Conservation (phyloP, 2,113 vertebrate genomes). For the Hassar affinis region DNA sequence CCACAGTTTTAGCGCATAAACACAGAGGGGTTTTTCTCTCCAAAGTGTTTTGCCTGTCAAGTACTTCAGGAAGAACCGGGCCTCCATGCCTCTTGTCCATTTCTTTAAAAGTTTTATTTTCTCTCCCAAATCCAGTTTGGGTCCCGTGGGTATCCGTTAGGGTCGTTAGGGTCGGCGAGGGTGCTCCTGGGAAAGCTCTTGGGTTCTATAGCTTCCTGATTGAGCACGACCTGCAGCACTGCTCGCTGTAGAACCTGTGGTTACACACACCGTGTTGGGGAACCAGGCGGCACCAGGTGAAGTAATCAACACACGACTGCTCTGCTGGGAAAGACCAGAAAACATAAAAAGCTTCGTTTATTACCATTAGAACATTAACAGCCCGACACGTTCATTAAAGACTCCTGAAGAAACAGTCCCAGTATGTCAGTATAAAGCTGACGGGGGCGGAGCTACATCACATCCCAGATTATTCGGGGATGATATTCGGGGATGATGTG, state of each 20-base stretch:
- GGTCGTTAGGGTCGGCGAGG: slow-evolving; percentile 7
- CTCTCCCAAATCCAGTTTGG: slow-evolving; percentile 34
- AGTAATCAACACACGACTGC: slow-evolving; percentile 83
- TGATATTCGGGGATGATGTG: too few species aligned
- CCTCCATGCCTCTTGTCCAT: slow-evolving; percentile 2
- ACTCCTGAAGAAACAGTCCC: too few species aligned
- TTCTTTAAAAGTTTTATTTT: slow-evolving; percentile 1
- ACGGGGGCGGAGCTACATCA: background rate
- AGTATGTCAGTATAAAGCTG: background rate
- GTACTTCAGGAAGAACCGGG: slow-evolving; percentile 65
- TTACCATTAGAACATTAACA: background rate
- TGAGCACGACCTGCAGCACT: slow-evolving; percentile 92
- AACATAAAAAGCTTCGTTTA: background rate
- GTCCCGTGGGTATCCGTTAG: slow-evolving; percentile 10
- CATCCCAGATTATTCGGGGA: too few species aligned
- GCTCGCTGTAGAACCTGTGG: slow-evolving; percentile 94
- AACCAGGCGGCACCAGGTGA: slow-evolving; percentile 92
- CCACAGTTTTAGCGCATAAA: slow-evolving; percentile 17
- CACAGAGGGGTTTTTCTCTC: slow-evolving; percentile 43
- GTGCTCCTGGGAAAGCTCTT: slow-evolving; percentile 40
- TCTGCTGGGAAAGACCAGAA: slow-evolving; percentile 71
- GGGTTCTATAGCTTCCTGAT: slow-evolving; percentile 73
- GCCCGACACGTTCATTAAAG: too few species aligned
- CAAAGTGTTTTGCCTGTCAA: slow-evolving; percentile 57
- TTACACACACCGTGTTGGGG: slow-evolving; percentile 93